These are phyloP conservation scores for Drosophila saltans DNA, from an alignment of 1,140 invertebrate species.

Conservation along the genomic window DNA sequence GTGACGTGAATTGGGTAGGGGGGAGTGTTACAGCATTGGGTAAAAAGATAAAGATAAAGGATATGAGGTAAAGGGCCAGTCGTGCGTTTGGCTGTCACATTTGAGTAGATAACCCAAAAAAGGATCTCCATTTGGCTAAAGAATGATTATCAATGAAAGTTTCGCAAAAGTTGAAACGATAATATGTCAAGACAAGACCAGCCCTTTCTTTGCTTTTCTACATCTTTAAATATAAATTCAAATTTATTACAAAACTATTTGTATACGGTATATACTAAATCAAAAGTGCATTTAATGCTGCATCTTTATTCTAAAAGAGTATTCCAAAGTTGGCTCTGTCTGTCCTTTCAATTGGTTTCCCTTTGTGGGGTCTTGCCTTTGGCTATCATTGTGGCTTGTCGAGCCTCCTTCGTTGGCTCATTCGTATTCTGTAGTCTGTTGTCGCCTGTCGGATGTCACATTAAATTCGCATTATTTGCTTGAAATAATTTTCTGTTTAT, in stretches of 20 bases:
- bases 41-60: constrained; percentile 12
- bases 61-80: not conserved
- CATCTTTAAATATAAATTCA: not conserved
- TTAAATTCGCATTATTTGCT: constrained; percentile 78
- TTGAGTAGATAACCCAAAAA: constrained; percentile 34
- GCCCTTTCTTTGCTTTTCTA: not conserved
- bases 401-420: not conserved
- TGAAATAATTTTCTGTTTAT: constrained; percentile 75
- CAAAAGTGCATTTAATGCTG: too few relatives aligned
- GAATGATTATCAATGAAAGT: not conserved
- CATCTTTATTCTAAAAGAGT: constrained; percentile 20
- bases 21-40: not conserved
- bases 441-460: constrained; percentile 75
- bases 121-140: constrained; percentile 18
- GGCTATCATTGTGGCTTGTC: constrained; percentile 24
- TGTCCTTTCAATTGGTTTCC: not conserved
- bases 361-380: constrained; percentile 25
- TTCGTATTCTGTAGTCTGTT: constrained; percentile 35
- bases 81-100: constrained; percentile 29
- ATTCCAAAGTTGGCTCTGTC: not conserved
- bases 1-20: constrained; percentile 26
- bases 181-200: too few relatives aligned
- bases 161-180: not conserved
- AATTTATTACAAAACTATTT: too few relatives aligned
- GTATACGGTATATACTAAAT: not conserved